Base-by-base conservation (phyloP, 2,888 invertebrate species). In the Oscheius sp. region DNA sequence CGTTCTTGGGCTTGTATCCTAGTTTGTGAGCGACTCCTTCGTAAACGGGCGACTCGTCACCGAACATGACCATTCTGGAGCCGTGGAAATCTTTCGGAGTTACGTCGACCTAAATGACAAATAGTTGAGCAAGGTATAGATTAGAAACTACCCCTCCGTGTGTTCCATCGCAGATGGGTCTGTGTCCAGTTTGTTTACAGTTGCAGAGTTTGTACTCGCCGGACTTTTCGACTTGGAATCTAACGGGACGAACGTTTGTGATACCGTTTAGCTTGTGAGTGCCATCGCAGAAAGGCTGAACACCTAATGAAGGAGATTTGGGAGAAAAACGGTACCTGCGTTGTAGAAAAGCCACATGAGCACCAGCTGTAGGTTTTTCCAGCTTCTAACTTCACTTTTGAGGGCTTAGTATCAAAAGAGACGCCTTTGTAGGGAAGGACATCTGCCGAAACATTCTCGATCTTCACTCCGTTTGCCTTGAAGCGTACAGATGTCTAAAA, bases 91-190 rank as follows among this genome's bases (percentile, higher is more conserved):
- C 75, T 33, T 75, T 78, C 21, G 84, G 84, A 11, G 76, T 79
- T 55, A 70, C 71, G 10, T 79, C 75, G 33, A 84, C 76, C 85
- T 85, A 68, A 10, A 72, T 51, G n/a, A 50, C 21, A 9, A 33
- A 9, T 29, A 29, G 35, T 70, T 32, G n/a, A 11, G 7, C 32
- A 33, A 60, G 11, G 51, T 53, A 32, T n/a, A 29, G 55, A 13
- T 33, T 21, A 11, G 11, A 47, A 33, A 42, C 55, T 35, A 86
- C 84, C 58, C 75, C 62, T 89, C 94, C 94, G 90, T 98, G 98
- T 10, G 95, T 93, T 10, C 97, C 97, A 91, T 99, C 99, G 91
- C 98, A 99, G 90, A 96, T 97, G 0, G 99, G 99, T 80, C 95
- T 92, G 83, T 94, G 94, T 65, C 92, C 92, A 0, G 96, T 96